Base-by-base conservation (phyloP, 23 tunicate genomes). In the Oikopleura dioica region DNA sequence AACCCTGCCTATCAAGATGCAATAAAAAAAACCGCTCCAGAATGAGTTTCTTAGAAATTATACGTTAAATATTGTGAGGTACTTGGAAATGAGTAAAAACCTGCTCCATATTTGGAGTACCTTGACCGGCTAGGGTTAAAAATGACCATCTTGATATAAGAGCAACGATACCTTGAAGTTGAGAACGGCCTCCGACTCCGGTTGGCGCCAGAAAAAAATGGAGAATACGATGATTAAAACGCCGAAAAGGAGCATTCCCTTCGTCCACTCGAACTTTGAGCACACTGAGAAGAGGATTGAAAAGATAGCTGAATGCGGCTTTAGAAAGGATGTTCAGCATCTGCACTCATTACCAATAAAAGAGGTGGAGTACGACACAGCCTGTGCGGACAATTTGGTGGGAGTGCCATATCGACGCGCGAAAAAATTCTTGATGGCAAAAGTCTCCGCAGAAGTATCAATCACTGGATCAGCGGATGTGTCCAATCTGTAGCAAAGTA, bases 121-220 rank as follows among this genome's bases (percentile, higher is more conserved):
- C n/a, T n/a, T n/a, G n/a, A n/a, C n/a, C n/a, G n/a, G n/a, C n/a
- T n/a, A n/a, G n/a, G n/a, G n/a, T 92, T 68, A 28, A 82, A 76
- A 55, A 28, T 31, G 24, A 23, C 80, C 1, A 35, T 1, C 68
- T 1, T 32, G 81, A 59, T 76, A 0, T 79, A 23, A 24, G 0
- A 0, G 23, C n/a, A 0, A 0, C 0, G 9, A 24, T 72, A 89
- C 96, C 79, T 81, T 68, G 75, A 89, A 89, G 0, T 91, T 77
- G 1, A 92, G 78, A 50, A 76, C 51, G 50, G 87, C 80, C 1
- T 35, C 23, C 59, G 80, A 80, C 55, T 85, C 87, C 1, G 97
- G 97, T 38, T 92, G 97, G 28, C 75, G 37, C 35, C 29, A 55
- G 35, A 92, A 85, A 21, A 76, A 68, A 50, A 82, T 35, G 4